Percentiles rank a stretch among this genome's conserved stretches.
Evolutionary conservation across 2,888 invertebrate genomes (phyloP).

Genomic region (Agrochola macilenta): DNA sequence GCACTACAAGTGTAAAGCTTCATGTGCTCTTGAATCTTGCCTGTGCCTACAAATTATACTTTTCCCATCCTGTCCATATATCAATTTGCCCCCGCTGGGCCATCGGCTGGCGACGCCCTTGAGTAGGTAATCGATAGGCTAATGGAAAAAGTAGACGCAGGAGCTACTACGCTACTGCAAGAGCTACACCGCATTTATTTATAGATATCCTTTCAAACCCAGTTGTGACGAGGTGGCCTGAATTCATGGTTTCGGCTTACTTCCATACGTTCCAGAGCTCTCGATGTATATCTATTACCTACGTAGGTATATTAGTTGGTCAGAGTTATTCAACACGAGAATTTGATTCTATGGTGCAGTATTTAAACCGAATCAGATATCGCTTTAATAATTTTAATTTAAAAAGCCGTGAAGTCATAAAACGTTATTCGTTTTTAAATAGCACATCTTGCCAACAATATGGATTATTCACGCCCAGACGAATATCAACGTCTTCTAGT

Average conservation of each 20-base stretch:
- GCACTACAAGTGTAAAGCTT: too few species aligned
- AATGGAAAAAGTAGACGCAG: not conserved
- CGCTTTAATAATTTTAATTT: too few species aligned
- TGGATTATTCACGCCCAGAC: constrained; percentile 8
- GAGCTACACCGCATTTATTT: not conserved
- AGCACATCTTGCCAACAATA: constrained; percentile 4
- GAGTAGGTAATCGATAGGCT: not conserved
- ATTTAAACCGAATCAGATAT: constrained; percentile 26
- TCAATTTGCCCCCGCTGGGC: too few species aligned
- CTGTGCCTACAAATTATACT: too few species aligned
- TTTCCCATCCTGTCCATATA: too few species aligned
- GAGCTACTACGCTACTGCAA: not conserved
- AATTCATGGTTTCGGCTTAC: not conserved
- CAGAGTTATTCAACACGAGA: not conserved
- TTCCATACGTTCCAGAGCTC: not conserved
- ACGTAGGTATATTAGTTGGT: not conserved
- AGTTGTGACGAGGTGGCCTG: not conserved
- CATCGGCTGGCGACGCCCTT: too few species aligned
- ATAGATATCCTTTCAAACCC: too few species aligned
- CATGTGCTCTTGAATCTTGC: too few species aligned
- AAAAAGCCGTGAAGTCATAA: constrained; percentile 43
- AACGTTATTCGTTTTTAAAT: constrained; percentile 20
- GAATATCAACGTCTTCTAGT: too few species aligned
- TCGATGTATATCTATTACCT: not conserved
- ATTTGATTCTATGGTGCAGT: constrained; percentile 13